Evolutionary conservation across 2,888 invertebrate species (phyloP).

Genomic region (Serrognathus titanus): DNA sequence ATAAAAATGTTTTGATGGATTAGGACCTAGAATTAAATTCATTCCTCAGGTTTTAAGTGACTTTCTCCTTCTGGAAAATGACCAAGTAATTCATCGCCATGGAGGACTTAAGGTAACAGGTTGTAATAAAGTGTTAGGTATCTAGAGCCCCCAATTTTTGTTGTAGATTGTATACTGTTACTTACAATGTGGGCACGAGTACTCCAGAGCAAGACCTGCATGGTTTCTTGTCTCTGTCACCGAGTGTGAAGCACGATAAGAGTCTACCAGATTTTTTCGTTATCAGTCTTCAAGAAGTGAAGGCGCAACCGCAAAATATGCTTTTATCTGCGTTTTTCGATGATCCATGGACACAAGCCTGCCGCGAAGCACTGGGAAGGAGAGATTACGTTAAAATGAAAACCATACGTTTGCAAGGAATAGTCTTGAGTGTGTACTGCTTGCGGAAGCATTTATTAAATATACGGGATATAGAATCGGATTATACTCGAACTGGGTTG

Average conservation of each 20-base stretch:
- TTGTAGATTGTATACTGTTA: slow-evolving; percentile 74
- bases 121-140: too few species aligned
- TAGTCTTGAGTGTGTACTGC: slow-evolving; percentile 75
- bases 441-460: slow-evolving; percentile 76
- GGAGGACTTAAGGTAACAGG: too few species aligned
- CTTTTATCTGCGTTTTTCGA: slow-evolving; percentile 76
- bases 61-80: too few species aligned
- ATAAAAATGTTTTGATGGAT: too few species aligned
- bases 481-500: slow-evolving; percentile 85
- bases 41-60: too few species aligned
- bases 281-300: slow-evolving; percentile 85
- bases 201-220: slow-evolving; percentile 69
- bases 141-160: too few species aligned
- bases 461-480: slow-evolving; percentile 79
- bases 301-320: slow-evolving; percentile 82
- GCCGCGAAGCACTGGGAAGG: slow-evolving; percentile 65
- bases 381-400: slow-evolving; percentile 76
- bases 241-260: slow-evolving; percentile 59
- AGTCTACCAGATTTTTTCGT: slow-evolving; percentile 79
- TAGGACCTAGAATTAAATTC: too few species aligned
- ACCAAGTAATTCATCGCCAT: too few species aligned
- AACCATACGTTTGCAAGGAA: slow-evolving; percentile 78
- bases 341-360: slow-evolving; percentile 79
- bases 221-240: slow-evolving; percentile 65
- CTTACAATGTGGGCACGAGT: slow-evolving; percentile 88